Base-by-base conservation (phyloP, 1,140 invertebrate genomes). In the Brachionus plicatilis region DNA sequence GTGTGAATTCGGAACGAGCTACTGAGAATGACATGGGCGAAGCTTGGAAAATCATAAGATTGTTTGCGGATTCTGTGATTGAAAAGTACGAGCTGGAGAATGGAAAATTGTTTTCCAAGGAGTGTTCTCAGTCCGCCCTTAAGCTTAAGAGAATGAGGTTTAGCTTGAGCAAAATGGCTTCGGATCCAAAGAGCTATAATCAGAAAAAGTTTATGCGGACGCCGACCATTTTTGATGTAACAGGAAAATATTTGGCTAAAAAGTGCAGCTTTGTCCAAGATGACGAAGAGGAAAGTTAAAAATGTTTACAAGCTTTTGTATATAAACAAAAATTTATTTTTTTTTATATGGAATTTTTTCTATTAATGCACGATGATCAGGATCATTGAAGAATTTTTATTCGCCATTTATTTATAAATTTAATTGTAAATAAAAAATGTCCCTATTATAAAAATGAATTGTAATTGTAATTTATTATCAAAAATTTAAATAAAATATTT, bases 1-100 rank as follows among this genome's bases (percentile, higher is more conserved):
- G 95, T 87, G 94, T 98, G 0, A 95, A 96, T 75, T 93, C 95
- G 3, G 95, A 97, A 88, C 93, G 95, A 88, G 95, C 96, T 20
- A 93, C 92, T 0, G 93, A 94, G 24, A 93, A 93, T 80, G 96
- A 99, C 89, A 94, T 99, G 85, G 92, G 93, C 86, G 92, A 93
- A 86, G 96, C 96, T 1, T 98, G 95, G 95, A 92, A 93, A 80
- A 92, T 94, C 6, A 97, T 98, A 33, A 33, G n/a, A 75, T 1
- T 20, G 53, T 27, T 43, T 76, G 83, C 68, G 5, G 83, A 84
- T 56, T 9, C 50, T 3, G 12, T 82, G 11, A 20, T 82, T 20
- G 37, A 65, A 65, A 43, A 82, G 27, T 45, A 65, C 17, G 41
- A 82, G 17, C 1, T 66, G 14, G 53, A 72, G 33, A 72, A 72